Evolutionary conservation across 2,113 vertebrate species (phyloP).

Genomic region (Centropus unirufus): DNA sequence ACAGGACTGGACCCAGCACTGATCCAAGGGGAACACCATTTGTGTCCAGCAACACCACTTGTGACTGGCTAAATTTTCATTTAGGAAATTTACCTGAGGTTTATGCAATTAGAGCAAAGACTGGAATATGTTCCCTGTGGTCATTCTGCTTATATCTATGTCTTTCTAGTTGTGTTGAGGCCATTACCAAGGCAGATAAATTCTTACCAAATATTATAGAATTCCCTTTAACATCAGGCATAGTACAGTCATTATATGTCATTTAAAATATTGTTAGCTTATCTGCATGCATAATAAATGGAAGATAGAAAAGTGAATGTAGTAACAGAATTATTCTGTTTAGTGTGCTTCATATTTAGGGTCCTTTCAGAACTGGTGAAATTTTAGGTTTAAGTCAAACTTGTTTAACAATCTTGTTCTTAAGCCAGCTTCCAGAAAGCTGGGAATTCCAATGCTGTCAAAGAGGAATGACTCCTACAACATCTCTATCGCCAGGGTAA

Average conservation of each 20-base stretch:
- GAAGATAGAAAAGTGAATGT: neutral
- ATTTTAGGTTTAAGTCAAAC: neutral
- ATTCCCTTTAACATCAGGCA: neutral
- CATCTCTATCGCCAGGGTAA: accelerated
- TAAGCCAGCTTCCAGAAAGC: neutral
- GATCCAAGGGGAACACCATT: too few species aligned
- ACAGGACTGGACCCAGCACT: too few species aligned
- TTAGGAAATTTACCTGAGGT: neutral
- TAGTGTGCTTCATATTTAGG: neutral
- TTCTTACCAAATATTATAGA: neutral
- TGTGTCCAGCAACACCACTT: too few species aligned
- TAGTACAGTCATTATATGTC: too few species aligned
- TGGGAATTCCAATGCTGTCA: neutral
- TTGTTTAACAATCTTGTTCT: neutral
- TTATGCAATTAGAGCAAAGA: neutral
- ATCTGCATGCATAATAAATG: neutral
- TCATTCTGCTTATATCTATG: neutral
- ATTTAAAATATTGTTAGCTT: neutral
- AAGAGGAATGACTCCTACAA: neutral
- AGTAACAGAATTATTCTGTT: neutral
- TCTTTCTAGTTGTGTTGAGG: neutral
- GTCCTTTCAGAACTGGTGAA: neutral
- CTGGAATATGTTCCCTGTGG: neutral
- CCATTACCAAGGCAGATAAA: neutral
- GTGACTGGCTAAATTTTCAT: neutral